A percentile compares a stretch with the other conserved stretches of the same genome.
Evolutionary conservation across 2,888 invertebrate species (phyloP).

Genomic region (Steinernema carpocapsae): DNA sequence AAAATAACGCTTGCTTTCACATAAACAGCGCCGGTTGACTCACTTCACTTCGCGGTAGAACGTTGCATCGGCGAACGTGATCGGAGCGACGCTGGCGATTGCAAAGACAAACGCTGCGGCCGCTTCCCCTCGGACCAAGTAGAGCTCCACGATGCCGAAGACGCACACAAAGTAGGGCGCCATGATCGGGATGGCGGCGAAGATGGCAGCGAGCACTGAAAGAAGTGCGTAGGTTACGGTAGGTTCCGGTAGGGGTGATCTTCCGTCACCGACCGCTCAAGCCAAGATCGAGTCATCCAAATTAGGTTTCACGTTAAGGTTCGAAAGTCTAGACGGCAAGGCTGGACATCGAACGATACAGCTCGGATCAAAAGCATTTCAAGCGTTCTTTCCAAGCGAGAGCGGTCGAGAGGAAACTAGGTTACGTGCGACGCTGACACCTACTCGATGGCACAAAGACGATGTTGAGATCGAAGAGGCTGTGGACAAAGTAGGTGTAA

Average conservation of each 20-base stretch:
- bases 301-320: too few relatives aligned
- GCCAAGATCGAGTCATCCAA: too few relatives aligned
- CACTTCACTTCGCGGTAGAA: conserved; percentile 93
- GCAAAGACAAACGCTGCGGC: conserved; percentile 82
- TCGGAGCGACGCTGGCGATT: conserved; percentile 84
- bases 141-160: conserved; percentile 91
- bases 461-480: conserved; percentile 87
- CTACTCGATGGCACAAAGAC: conserved; percentile 87
- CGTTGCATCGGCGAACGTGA: conserved; percentile 88
- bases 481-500: conserved; percentile 97
- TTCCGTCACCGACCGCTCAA: too few relatives aligned
- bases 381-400: too few relatives aligned
- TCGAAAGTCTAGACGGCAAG: too few relatives aligned
- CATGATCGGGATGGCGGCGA: conserved; percentile 93
- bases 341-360: too few relatives aligned
- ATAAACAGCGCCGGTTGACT: conserved; percentile 41
- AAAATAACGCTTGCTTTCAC: neutral
- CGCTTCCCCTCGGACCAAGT: conserved; percentile 86
- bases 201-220: conserved; percentile 84
- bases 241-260: too few relatives aligned
- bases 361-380: too few relatives aligned
- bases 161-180: conserved; percentile 94
- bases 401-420: neutral
- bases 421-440: neutral
- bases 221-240: too few relatives aligned